phyloP scores from a whole-genome alignment of 2,113 vertebrate genomes.

The Scalopus aquaticus region DNA sequence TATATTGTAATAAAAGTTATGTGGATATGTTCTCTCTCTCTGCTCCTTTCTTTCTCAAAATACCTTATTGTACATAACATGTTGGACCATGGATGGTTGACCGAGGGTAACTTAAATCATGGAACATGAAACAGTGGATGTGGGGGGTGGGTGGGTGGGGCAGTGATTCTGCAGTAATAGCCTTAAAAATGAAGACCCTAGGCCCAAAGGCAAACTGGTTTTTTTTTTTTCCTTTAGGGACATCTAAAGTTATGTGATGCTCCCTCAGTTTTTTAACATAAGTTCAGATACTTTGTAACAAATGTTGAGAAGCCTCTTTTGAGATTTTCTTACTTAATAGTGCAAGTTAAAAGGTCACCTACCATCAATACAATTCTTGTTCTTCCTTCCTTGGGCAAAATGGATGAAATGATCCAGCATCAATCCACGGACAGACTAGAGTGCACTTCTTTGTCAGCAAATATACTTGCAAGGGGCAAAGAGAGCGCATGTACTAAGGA shows the following conservation, averaged over 20 bases:
- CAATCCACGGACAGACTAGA: conserved; percentile 20
- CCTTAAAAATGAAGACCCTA: neutral
- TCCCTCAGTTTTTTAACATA: neutral
- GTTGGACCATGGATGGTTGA: neutral
- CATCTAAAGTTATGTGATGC: neutral
- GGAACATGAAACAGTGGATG: neutral
- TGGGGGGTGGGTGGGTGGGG: neutral
- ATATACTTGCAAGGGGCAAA: neutral
- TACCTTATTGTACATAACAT: neutral
- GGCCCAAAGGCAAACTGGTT: neutral
- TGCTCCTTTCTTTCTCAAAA: neutral
- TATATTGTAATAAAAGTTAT: neutral
- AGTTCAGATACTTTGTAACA: conserved; percentile 38
- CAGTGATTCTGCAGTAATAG: neutral
- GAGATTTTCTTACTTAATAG: conserved; percentile 33
- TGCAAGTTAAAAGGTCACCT: conserved; percentile 53
- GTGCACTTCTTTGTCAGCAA: conserved; percentile 50
- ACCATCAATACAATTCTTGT: conserved; percentile 41
- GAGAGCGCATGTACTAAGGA: neutral
- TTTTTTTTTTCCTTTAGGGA: neutral
- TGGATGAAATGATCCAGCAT: conserved; percentile 25
- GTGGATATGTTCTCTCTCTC: neutral
- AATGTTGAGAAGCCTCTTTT: conserved; percentile 56
- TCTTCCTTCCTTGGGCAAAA: conserved; percentile 54
- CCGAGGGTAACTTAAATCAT: neutral